Base-by-base conservation (phyloP, 2,888 invertebrate genomes). In the Malthinus flaveolus region DNA sequence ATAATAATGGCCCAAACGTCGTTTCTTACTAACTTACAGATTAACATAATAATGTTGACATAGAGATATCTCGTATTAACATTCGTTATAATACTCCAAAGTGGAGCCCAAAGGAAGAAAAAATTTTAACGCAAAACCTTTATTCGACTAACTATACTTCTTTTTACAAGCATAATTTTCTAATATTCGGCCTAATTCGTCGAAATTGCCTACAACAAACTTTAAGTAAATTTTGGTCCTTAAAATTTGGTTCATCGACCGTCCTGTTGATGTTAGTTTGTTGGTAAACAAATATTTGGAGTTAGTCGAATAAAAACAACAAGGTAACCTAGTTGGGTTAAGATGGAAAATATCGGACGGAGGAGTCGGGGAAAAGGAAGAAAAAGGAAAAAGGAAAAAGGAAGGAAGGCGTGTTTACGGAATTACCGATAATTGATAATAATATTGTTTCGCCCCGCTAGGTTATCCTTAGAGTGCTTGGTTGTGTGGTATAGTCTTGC, bases 51-150 rank as follows among this genome's bases (percentile, higher is more conserved):
- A 23, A 56, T 56, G 23, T 56, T 48, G 50, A 51, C 51, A 48
- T 51, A 57, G 42, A 57, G 42, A 57, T 36, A 15, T 56, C n/a
- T 58, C 52, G 58, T 58, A n/a, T n/a, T n/a, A 58, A 58, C 53
- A 37, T 51, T 58, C 42, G 58, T 36, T 33, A 42, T 15, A 15
- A 15, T 15, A 12, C 39, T 23, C 2, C 23, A 3, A 23, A 23
- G 5, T n/a, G 23, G 15, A 13, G 23, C 39, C n/a, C 12, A 42
- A n/a, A 42, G 15, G 15, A 23, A 23, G 13, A 15, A 42, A 13
- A 42, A 15, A 42, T 42, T 42, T 42, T 42, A 42, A 23, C 39
- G 37, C 50, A 54, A 34, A 12, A 31, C 45, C 23, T 49, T 50
- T 51, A 57, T 57, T 57, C 51, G 52, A 57, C 57, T 42, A 51